These are phyloP conservation scores for Glossophaga mutica DNA, from an alignment of 2,797 vertebrate species.

Conservation along the genomic window DNA sequence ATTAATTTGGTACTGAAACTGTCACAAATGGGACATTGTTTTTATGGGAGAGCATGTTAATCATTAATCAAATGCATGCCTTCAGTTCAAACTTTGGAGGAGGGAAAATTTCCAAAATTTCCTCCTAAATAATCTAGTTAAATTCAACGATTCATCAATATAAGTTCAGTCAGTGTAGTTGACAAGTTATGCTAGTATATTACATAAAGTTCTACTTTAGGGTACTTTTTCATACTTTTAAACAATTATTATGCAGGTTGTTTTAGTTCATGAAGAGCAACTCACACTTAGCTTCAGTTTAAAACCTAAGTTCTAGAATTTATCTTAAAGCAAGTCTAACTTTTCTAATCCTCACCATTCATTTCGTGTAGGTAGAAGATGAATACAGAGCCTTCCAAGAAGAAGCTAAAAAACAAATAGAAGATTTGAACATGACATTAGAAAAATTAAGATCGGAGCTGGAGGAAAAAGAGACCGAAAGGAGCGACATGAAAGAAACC, in stretches of 20 bases:
- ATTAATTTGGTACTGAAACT: not conserved
- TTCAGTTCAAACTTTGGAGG: not conserved
- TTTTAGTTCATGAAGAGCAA: not conserved
- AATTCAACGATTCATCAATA: not conserved
- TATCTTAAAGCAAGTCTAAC: not conserved
- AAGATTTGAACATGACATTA: slow-evolving; percentile 88
- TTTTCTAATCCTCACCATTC: not conserved
- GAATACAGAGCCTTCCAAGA: slow-evolving; percentile 93
- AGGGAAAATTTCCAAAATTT: not conserved
- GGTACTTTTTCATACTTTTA: not conserved
- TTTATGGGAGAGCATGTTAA: not conserved
- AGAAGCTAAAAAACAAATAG: slow-evolving; percentile 92
- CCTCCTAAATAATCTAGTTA: not conserved
- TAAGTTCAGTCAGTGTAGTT: not conserved
- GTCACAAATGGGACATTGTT: not conserved
- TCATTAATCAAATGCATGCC: not conserved
- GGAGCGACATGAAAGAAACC: slow-evolving; percentile 97
- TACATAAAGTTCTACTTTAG: not conserved
- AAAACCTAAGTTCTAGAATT: not conserved
- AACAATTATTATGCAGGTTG: not conserved
- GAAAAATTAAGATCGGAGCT: slow-evolving; percentile 91
- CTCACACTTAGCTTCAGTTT: not conserved
- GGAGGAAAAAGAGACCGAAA: slow-evolving; percentile 94
- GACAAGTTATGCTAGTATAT: not conserved
- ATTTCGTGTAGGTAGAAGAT: slow-evolving; percentile 87